These are phyloP conservation scores for Gallinago undulata DNA, from an alignment of 2,113 vertebrate species.

Conservation along the genomic window DNA sequence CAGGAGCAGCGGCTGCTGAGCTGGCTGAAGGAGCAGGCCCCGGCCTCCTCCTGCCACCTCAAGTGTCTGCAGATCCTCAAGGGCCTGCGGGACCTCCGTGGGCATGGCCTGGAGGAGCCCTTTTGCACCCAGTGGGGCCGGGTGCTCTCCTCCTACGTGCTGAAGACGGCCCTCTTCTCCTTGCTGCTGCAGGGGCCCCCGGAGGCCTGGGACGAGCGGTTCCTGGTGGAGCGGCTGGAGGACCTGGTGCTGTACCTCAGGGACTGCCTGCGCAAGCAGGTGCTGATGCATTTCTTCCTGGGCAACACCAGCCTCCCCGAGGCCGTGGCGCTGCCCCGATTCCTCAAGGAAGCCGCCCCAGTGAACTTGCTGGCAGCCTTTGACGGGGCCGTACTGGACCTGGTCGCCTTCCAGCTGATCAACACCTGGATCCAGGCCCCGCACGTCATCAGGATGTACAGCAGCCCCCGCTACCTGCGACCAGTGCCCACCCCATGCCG, in stretches of 20 bases:
- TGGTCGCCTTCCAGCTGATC: slow-evolving; percentile 68
- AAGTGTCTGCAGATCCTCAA: slow-evolving; percentile 87
- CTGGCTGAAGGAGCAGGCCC: slow-evolving; percentile 79
- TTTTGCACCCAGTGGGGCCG: slow-evolving; percentile 74
- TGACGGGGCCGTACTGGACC: slow-evolving; percentile 67
- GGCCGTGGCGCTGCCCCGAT: slow-evolving; percentile 76
- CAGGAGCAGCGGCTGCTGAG: slow-evolving; percentile 84
- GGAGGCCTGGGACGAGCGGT: slow-evolving; percentile 77
- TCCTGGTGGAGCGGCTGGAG: slow-evolving; percentile 78
- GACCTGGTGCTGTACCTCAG: slow-evolving; percentile 78
- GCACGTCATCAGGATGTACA: slow-evolving; percentile 74
- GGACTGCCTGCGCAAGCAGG: slow-evolving; percentile 73
- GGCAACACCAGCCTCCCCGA: slow-evolving; percentile 69
- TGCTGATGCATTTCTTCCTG: slow-evolving; percentile 82
- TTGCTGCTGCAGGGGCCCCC: slow-evolving; percentile 72
- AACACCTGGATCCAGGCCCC: slow-evolving; percentile 82
- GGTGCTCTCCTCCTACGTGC: slow-evolving; percentile 80
- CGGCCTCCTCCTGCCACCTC: slow-evolving; percentile 82
- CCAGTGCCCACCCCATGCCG: neutral
- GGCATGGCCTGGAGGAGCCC: slow-evolving; percentile 71
- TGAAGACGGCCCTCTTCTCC: slow-evolving; percentile 82
- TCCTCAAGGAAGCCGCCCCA: slow-evolving; percentile 72
- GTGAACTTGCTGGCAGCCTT: slow-evolving; percentile 79
- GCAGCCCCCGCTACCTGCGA: slow-evolving; percentile 54
- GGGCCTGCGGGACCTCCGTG: slow-evolving; percentile 81